A percentile compares a stretch with the other conserved stretches of the same genome.
phyloP scores from a whole-genome alignment of 2,888 invertebrate species.

The Agonopterix subpropinquella region DNA sequence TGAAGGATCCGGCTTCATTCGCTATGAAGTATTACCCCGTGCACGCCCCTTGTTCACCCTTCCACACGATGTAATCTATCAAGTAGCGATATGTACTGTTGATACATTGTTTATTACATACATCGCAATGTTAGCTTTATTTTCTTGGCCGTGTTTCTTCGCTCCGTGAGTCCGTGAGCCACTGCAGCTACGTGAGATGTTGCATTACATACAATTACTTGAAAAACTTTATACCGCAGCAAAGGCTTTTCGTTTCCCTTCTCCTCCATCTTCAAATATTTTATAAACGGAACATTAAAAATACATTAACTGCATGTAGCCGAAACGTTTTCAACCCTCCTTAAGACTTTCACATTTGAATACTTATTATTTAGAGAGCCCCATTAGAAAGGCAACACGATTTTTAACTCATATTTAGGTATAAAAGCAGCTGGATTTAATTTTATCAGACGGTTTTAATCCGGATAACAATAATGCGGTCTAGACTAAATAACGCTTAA shows the following conservation, averaged over 20 bases:
- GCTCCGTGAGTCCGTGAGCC: background rate
- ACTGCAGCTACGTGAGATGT: background rate
- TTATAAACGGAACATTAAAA: conserved; percentile 33
- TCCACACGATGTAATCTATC: conserved; percentile 18
- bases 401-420: conserved; percentile 13
- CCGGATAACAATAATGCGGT: background rate
- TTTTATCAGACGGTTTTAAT: conserved; percentile 9
- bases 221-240: conserved; percentile 1
- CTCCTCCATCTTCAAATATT: conserved; percentile 18
- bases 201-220: background rate
- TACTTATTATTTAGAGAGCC: conserved; percentile 13
- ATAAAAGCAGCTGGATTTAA: conserved; percentile 16
- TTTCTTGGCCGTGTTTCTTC: background rate
- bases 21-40: conserved; percentile 1
- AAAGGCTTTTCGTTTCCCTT: conserved; percentile 12
- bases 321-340: conserved; percentile 12
- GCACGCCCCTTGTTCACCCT: conserved; percentile 11
- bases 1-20: background rate
- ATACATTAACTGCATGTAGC: conserved; percentile 30
- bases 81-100: conserved; percentile 13
- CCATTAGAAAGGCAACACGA: conserved; percentile 13
- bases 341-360: conserved; percentile 14
- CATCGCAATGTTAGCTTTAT: conserved; percentile 9
- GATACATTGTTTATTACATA: conserved; percentile 14
- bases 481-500: too few species aligned